Evolutionary conservation across 2,113 vertebrate species (phyloP), one percentile per base, ranked within the genome.

Genomic region (Gambusia affinis): DNA sequence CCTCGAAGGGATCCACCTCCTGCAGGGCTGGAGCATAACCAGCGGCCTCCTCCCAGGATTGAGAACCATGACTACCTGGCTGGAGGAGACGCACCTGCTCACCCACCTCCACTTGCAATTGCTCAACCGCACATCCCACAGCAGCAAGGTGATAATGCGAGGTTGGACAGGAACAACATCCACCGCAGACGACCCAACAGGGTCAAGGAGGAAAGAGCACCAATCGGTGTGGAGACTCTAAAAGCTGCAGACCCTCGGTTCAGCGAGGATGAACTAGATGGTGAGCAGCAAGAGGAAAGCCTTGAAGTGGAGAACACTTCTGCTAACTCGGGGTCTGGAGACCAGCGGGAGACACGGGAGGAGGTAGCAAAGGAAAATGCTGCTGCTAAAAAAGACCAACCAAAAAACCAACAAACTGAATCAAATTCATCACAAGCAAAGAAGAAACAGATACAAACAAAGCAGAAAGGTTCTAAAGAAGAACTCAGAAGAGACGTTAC

Each of bases 211-310:
- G 33, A 66, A 35, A 60, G 12, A 14, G 44, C n/a, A 4, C 70
- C 15, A 27, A 28, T 76, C 4, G 1, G 2, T 11, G 89, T 94
- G 19, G 87, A 92, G 76, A 94, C 88, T 8, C 42, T 95, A 3
- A 57, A 73, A 10, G 79, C 70, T 5, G 75, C 67, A 2, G 64
- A 79, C 14, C 42, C 5, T 10, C 17, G 3, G 2, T 63, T 29
- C 83, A 74, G 67, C 8, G 82, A 78, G 8, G 85, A 93, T 31
- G 89, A 94, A 68, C 62, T 17, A 0, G 92, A 93, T n/a, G 37
- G 15, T 1, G 17, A 4, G 12, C 60, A 0, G n/a, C 12, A 0
- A 0, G 71, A 79, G 60, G 29, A n/a, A 35, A 8, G 5, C 29
- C 3, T 39, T 30, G 82, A 87, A 8, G 80, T 51, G 65, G 70